These are phyloP conservation scores for Chromobotia macracanthus DNA, from an alignment of 2,797 vertebrate genomes.

Conservation along the genomic window DNA sequence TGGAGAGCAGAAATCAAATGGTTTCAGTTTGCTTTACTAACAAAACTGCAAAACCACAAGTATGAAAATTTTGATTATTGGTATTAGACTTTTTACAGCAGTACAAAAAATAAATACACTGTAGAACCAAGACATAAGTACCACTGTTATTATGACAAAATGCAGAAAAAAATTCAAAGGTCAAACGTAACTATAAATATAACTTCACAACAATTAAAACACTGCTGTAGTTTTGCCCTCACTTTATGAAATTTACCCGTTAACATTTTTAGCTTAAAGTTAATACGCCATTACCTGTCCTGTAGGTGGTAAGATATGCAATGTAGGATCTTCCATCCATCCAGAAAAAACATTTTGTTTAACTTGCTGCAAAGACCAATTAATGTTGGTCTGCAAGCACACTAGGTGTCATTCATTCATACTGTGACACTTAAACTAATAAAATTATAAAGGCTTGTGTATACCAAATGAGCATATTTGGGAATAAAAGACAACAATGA, in stretches of 20 bases:
- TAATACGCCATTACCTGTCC: neutral
- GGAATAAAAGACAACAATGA: neutral
- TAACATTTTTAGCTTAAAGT: neutral
- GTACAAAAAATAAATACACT: neutral
- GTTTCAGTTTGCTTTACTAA: neutral
- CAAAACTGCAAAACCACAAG: conserved; percentile 8
- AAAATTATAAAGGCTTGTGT: neutral
- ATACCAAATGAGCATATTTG: neutral
- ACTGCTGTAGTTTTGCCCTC: conserved; percentile 19
- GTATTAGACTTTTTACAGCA: neutral
- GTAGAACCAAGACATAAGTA: conserved; percentile 16
- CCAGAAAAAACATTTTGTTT: neutral
- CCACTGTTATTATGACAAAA: neutral
- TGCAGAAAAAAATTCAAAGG: neutral
- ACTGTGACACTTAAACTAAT: neutral
- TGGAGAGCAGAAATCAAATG: neutral
- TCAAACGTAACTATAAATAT: conserved; percentile 17
- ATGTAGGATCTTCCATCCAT: neutral
- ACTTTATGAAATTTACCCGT: conserved; percentile 1
- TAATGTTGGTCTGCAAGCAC: neutral
- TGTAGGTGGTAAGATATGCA: neutral
- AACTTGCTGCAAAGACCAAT: too few species aligned
- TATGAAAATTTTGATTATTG: neutral
- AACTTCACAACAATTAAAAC: conserved; percentile 36
- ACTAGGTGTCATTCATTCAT: neutral